Base-by-base conservation (phyloP, 2,113 vertebrate species). In the Percina caprodes region DNA sequence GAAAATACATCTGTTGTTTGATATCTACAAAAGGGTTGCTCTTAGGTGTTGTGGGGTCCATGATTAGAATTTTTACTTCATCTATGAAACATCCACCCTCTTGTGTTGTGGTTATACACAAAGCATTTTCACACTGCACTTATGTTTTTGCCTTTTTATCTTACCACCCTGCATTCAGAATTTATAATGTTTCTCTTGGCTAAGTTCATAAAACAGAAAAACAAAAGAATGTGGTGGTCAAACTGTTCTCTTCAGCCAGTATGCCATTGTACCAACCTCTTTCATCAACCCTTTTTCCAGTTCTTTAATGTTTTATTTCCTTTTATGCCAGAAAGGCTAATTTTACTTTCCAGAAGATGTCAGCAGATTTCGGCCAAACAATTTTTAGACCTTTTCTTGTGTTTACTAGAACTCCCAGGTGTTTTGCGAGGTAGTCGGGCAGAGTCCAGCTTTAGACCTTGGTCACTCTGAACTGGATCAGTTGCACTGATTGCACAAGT, bases 401-500 rank as follows among this genome's bases (percentile, higher is more conserved):
- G 86, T 92, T 91, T 88, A 85, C 89, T 74, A 75, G 62, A 79
- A 87, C 56, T 82, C 72, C 73, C 77, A 51, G 54, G 79, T 75
- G 62, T 83, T 78, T 80, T 69, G 54, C 9, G 33, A 84, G 71
- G 80, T 71, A 62, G 84, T 83, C 60, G 59, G 83, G 61, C 82
- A 87, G 80, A 90, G 90, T 88, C 88, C 83, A 88, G 85, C 85
- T 91, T 88, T 86, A 90, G 87, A 91, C 92, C 77, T 90, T 70
- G 74, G 89, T 88, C 89, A 85, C 90, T 91, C 89, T 84, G 79
- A 89, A 88, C 88, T 90, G 91, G 91, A 91, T 91, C 87, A 82
- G 89, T 91, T 91, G 87, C 92, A 90, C 92, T 90, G 88, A 91
- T 92, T 92, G 92, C 91, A 93, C 91, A 93, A 89, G 89, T 90